These are phyloP conservation scores for Etheostoma perlongum DNA, from an alignment of 2,797 vertebrate species.

Conservation along the genomic window DNA sequence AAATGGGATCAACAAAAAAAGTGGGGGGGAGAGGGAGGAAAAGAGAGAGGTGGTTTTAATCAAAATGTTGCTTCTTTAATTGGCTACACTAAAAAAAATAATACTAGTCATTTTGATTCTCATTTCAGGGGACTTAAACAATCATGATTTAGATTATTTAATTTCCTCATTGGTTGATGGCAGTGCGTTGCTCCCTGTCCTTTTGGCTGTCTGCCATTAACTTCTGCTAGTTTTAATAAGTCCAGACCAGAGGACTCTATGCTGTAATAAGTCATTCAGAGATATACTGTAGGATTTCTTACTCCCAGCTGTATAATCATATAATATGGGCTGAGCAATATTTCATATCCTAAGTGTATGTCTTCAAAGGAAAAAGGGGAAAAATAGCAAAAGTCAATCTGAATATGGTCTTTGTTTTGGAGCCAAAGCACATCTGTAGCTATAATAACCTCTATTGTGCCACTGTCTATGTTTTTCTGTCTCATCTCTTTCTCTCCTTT, in stretches of 20 bases:
- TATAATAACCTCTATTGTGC: slow-evolving; percentile 68
- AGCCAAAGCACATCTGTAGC: slow-evolving; percentile 75
- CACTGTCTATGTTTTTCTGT: slow-evolving; percentile 69
- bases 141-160: slow-evolving; percentile 51
- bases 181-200: slow-evolving; percentile 38
- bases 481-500: slow-evolving; percentile 66
- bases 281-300: slow-evolving; percentile 40
- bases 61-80: slow-evolving; percentile 72
- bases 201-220: slow-evolving; percentile 51
- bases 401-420: slow-evolving; percentile 60
- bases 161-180: slow-evolving; percentile 59
- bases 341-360: slow-evolving; percentile 46
- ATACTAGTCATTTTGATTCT: slow-evolving; percentile 44
- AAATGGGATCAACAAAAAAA: slow-evolving; percentile 79
- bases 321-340: slow-evolving; percentile 38
- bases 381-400: slow-evolving; percentile 61
- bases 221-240: slow-evolving; percentile 38
- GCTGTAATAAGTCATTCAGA: slow-evolving; percentile 40
- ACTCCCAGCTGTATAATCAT: slow-evolving; percentile 43
- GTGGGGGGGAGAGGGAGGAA: slow-evolving; percentile 69
- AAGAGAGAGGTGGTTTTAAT: slow-evolving; percentile 82
- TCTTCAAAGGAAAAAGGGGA: slow-evolving; percentile 61
- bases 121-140: slow-evolving; percentile 67
- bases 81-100: slow-evolving; percentile 61
- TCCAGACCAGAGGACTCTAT: slow-evolving; percentile 45